Conservation (phyloP, 2,888 invertebrate species). For the Latrodectus hesperus region DNA sequence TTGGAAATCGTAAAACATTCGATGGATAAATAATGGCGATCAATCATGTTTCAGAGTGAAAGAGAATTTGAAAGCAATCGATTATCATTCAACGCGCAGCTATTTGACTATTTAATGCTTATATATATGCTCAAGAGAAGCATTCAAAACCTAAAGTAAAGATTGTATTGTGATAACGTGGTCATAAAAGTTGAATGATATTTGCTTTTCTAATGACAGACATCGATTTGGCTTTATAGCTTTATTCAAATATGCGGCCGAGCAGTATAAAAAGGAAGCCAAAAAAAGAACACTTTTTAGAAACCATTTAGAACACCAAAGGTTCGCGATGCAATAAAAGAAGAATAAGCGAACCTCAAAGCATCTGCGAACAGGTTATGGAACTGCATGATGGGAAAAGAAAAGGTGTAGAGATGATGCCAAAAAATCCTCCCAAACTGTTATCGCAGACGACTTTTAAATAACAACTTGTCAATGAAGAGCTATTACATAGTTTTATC, state of each 20-base stretch:
- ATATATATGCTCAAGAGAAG: too few species aligned
- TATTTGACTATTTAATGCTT: too few species aligned
- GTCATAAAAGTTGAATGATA: not conserved
- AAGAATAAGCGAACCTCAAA: slow-evolving; percentile 29
- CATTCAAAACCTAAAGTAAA: too few species aligned
- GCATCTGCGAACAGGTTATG: slow-evolving; percentile 22
- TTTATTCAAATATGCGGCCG: not conserved
- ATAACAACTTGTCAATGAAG: slow-evolving; percentile 50
- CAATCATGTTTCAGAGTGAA: too few species aligned
- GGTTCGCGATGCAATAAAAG: not conserved
- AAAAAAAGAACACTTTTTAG: not conserved
- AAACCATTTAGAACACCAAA: slow-evolving; percentile 6
- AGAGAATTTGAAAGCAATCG: too few species aligned
- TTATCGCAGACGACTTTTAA: slow-evolving; percentile 36
- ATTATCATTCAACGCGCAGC: too few species aligned
- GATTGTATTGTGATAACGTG: too few species aligned
- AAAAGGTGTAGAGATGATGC: slow-evolving; percentile 26
- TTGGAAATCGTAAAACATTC: too few species aligned
- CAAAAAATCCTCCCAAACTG: slow-evolving; percentile 33
- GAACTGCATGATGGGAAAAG: not conserved
- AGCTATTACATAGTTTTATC: slow-evolving; percentile 24
- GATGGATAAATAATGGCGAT: too few species aligned
- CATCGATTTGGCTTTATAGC: not conserved
- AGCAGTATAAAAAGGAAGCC: not conserved
- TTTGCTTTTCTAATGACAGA: not conserved